A percentile compares a stretch with the other conserved stretches of the same genome.
These are phyloP conservation scores for Pipistrellus pipistrellus DNA, from an alignment of 2,797 vertebrate species.

Conservation along the genomic window DNA sequence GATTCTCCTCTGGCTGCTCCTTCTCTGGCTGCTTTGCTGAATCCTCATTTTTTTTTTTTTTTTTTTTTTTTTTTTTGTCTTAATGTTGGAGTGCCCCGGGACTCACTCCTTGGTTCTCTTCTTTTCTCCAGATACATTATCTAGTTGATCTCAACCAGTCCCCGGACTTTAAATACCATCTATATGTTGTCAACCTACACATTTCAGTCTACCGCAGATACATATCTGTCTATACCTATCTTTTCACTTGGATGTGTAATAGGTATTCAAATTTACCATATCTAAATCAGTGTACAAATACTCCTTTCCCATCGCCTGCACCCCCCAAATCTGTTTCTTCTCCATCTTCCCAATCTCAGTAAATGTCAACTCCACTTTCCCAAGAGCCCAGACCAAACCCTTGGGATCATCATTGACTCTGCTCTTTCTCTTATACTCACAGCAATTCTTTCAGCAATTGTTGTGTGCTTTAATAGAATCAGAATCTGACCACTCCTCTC, in stretches of 20 bases:
- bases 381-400: not conserved
- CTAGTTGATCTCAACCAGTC: not conserved
- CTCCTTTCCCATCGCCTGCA: fast-evolving
- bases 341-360: not conserved
- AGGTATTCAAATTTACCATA: not conserved
- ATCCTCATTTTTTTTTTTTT: not conserved
- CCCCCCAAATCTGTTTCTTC: not conserved
- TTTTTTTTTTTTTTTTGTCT: not conserved
- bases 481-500: not conserved
- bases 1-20: not conserved
- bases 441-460: not conserved
- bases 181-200: not conserved
- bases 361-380: not conserved
- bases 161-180: not conserved
- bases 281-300: conserved; percentile 11
- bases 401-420: not conserved
- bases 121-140: not conserved
- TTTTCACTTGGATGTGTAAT: not conserved
- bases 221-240: not conserved
- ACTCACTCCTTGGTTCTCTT: not conserved
- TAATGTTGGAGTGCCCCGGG: not conserved
- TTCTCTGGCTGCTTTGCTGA: not conserved
- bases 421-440: not conserved
- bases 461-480: not conserved
- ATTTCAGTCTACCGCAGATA: not conserved